Percentiles rank a stretch among this genome's conserved stretches.
Conservation (phyloP, 2,888 invertebrate genomes). For the Harpalus rufipes region DNA sequence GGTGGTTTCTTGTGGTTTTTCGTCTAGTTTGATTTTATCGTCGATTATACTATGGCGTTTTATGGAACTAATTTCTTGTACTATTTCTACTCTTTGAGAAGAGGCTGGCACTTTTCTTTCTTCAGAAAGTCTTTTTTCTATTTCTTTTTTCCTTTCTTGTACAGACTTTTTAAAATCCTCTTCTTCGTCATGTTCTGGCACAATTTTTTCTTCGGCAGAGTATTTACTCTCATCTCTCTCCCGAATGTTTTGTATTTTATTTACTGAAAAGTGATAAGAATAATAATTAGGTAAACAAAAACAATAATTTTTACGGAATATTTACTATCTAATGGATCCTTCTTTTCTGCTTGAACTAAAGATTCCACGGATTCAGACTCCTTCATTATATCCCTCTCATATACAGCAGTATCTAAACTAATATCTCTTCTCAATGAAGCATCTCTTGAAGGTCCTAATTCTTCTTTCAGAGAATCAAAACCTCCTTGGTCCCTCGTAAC, state of each 20-base stretch:
- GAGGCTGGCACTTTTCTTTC: constrained; percentile 86
- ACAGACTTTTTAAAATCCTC: constrained; percentile 85
- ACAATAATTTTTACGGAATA: neutral
- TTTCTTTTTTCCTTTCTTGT: constrained; percentile 87
- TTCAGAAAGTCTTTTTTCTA: constrained; percentile 85
- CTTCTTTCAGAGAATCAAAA: constrained; percentile 79
- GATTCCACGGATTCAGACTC: constrained; percentile 79
- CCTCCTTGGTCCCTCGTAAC: constrained; percentile 77
- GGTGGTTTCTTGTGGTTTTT: constrained; percentile 73
- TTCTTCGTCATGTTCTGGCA: constrained; percentile 81
- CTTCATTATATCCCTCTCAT: constrained; percentile 85
- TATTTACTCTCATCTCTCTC: constrained; percentile 86
- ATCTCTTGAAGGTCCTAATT: constrained; percentile 74
- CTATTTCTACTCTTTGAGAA: constrained; percentile 86
- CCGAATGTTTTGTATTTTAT: constrained; percentile 75
- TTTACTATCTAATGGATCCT: constrained; percentile 63
- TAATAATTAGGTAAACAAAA: neutral
- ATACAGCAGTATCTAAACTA: constrained; percentile 78
- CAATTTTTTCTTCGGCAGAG: constrained; percentile 88
- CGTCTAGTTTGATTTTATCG: constrained; percentile 76
- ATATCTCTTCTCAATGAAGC: constrained; percentile 76
- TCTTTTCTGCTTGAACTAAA: constrained; percentile 74
- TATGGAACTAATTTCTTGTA: constrained; percentile 86
- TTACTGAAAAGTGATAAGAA: constrained; percentile 58
- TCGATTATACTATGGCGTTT: constrained; percentile 82